Evolutionary conservation across 1,140 invertebrate species (phyloP), one percentile per base, ranked within the genome.

Genomic region (Aleiodes sp.): DNA sequence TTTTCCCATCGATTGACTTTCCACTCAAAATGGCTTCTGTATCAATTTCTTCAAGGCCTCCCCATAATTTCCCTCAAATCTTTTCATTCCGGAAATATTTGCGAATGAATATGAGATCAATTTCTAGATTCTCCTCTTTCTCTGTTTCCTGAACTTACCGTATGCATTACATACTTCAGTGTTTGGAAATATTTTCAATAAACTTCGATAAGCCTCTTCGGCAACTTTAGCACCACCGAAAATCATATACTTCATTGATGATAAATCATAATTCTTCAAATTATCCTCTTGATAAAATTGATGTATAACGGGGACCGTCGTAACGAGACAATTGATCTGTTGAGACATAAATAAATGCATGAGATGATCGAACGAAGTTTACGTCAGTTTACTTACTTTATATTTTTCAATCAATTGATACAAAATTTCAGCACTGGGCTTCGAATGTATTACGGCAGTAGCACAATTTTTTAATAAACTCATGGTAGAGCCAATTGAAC

Each of bases 161-260:
- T 81, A 83, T 16, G 2, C 59, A 39, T 78, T 73, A 0, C 70
- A 0, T 2, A 82, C 26, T 0, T 0, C 2, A 0, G 75, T 24
- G 26, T 76, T 33, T 3, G 72, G 70, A 31, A 82, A 68, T 1
- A 28, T 1, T 4, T 41, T 24, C 16, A 24, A 43, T 0, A 77
- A n/a, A 28, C 70, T 24, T 31, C 73, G 37, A 7, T 78, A 43
- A 1, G 65, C 41, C 12, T 76, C 71, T 24, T 12, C 0, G 8
- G 73, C 72, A 7, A 84, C 52, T 19, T 78, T 76, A 1, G 84
- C 79, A n/a, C 86, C 84, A 4, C 82, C 82, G 1, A 71, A 33
- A 1, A 70, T 2, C 0, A 81, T 7, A 9, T 6, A 1, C 31
- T 68, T 64, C 1, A 83, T 9, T 9, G 77, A 75, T 1, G 76